Evolutionary conservation across 2,888 invertebrate species (phyloP), one percentile per base, ranked within the genome.

Genomic region (Dorcus parallelipipedus): DNA sequence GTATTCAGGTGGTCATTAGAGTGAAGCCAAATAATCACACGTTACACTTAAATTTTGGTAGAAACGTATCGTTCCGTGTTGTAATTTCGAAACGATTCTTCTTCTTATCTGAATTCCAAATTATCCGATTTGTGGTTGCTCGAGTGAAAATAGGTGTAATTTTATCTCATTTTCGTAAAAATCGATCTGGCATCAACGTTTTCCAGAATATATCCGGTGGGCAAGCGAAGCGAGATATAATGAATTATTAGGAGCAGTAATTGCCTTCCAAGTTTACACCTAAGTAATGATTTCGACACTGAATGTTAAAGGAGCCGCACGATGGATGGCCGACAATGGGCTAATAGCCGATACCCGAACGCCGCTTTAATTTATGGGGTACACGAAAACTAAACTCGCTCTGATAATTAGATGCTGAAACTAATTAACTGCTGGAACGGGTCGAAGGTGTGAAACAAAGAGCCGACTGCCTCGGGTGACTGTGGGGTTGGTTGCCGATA

Each of bases 211-310:
- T 45, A 45, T 45, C 45, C 45, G 23, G 53, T 53, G 45, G 53
- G 53, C 58, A 60, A 47, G 63, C 58, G 55, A 64, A 56, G 57
- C 54, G 61, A 58, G 49, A 51, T 67, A 69, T 73, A 76, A 78
- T 78, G 76, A 78, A 76, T 78, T 77, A 78, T 76, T 69, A 70
- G 74, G 68, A 71, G 67, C 64, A 67, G 76, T 78, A 79, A 79
- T 78, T 77, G 76, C 78, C 76, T 78, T 76, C 76, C 76, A 75
- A 78, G 78, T 79, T 79, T 79, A 78, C 78, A 78, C 78, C 78
- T 79, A 78, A 79, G 78, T 79, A 79, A 79, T 79, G 79, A 78
- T 79, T 79, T 79, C 79, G 78, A 79, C 79, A 79, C 79, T 78
- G 78, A 77, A 78, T 73, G 75, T 77, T 76, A 77, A 79, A 78